Conservation (phyloP, 2,797 vertebrate genomes). For the Danio aesculapii region DNA sequence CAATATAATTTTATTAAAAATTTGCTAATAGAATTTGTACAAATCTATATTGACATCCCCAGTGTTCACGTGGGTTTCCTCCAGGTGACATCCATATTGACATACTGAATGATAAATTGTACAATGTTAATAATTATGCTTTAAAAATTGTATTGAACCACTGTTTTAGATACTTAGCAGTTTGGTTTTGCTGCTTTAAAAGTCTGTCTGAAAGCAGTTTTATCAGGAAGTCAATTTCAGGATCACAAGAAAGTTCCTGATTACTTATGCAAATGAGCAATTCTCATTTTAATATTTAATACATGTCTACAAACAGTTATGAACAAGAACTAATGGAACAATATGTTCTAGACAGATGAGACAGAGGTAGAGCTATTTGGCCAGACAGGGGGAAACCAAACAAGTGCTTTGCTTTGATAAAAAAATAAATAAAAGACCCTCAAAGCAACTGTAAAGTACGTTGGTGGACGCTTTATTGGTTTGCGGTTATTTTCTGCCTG, state of each 20-base stretch:
- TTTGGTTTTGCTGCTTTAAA: neutral
- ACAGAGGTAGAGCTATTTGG: neutral
- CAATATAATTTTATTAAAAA: neutral
- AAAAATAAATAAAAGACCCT: constrained; percentile 24
- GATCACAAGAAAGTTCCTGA: neutral
- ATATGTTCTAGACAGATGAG: constrained; percentile 7
- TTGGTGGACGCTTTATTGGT: constrained; percentile 13
- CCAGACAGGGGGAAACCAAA: constrained; percentile 14
- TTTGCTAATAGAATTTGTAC: neutral
- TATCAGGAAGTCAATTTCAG: neutral
- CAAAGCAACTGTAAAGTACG: neutral
- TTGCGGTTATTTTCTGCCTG: constrained; percentile 18
- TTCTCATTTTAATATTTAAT: neutral
- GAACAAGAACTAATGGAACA: constrained; percentile 7
- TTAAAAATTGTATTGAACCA: neutral
- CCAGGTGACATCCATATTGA: too few relatives aligned
- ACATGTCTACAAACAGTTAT: neutral
- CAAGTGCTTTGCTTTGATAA: constrained; percentile 19
- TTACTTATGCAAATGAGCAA: neutral
- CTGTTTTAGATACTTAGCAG: neutral
- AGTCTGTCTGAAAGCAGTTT: neutral
- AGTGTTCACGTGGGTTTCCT: too few relatives aligned
- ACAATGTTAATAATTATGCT: too few relatives aligned
- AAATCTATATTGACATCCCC: too few relatives aligned
- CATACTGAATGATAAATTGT: too few relatives aligned